These are phyloP conservation scores for Sebastes elongatus DNA, from an alignment of 2,797 vertebrate species.

Conservation along the genomic window DNA sequence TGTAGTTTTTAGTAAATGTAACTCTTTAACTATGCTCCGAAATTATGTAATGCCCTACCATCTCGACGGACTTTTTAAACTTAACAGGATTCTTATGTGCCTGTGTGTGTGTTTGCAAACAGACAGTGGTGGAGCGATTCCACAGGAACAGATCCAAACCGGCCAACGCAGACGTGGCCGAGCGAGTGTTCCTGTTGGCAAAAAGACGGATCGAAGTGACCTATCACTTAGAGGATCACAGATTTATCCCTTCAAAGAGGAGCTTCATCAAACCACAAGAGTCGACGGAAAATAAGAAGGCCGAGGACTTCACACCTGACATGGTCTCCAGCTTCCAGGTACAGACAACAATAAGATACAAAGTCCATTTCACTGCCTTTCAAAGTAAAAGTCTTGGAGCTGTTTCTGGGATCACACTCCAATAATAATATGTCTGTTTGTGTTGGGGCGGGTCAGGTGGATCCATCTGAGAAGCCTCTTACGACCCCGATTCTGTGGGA, in stretches of 20 bases:
- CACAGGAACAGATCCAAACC: slow-evolving; percentile 58
- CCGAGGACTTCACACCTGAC: background rate
- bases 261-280: slow-evolving; percentile 40
- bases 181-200: slow-evolving; percentile 53
- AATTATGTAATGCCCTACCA: too few relatives aligned
- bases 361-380: background rate
- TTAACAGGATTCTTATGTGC: background rate
- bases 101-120: background rate
- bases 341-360: background rate
- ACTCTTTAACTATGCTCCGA: too few relatives aligned
- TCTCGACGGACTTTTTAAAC: too few relatives aligned
- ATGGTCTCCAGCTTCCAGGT: slow-evolving; percentile 63
- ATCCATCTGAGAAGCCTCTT: background rate
- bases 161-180: slow-evolving; percentile 55
- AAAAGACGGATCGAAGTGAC: slow-evolving; percentile 46
- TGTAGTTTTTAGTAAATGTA: too few relatives aligned
- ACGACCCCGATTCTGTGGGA: background rate
- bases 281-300: background rate
- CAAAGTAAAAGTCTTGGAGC: background rate
- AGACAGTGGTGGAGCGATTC: slow-evolving; percentile 72
- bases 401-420: background rate
- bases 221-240: slow-evolving; percentile 49
- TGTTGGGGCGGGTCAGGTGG: slow-evolving; percentile 37
- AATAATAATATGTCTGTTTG: background rate
- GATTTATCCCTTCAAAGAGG: slow-evolving; percentile 42